Base-by-base conservation (phyloP, 1,140 invertebrate species). In the Zaprionus camerounensis region DNA sequence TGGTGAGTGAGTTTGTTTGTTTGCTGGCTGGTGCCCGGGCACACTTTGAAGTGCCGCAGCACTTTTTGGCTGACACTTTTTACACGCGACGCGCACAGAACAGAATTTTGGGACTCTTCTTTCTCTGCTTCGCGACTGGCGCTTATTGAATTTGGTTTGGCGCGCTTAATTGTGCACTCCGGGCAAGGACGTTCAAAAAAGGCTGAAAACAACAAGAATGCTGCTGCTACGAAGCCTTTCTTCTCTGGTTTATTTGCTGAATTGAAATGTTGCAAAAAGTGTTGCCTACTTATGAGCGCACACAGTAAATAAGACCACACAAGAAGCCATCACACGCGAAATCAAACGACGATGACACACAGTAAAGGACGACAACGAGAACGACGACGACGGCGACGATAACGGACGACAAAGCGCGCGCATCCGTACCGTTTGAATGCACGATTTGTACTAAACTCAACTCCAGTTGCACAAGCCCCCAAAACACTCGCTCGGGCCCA, bases 361-460 rank as follows among this genome's bases (percentile, higher is more conserved):
- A 31, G 7, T 2, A 31, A 55, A 81, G 69, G 55, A 66, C 38
- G 44, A 11, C 6, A 9, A 20, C 17, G 44, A 46, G 12, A 44
- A 74, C 66, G 67, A n/a, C 28, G 11, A 65, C 22, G 49, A 65
- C 56, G 53, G 78, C 69, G 58, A 67, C 46, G 46, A 51, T 24
- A 20, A 51, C 12, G 20, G 2, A 75, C 71, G 71, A 62, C 77
- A 73, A 66, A 75, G 69, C 56, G 62, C 73, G 76, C 76, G 84
- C 85, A 90, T 90, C 85, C 85, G 86, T 56, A 90, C 86, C 86
- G 81, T 80, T 91, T 81, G 85, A 90, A 91, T 85, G 82, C 86
- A 90, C 85, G 85, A 91, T 85, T 90, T 90, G 88, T 85, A 90
- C 85, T 90, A 90, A 90, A 85, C 69, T 70, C 53, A 55, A 57